These are phyloP conservation scores for Apamea anceps DNA, from an alignment of 2,888 invertebrate species.

Conservation along the genomic window DNA sequence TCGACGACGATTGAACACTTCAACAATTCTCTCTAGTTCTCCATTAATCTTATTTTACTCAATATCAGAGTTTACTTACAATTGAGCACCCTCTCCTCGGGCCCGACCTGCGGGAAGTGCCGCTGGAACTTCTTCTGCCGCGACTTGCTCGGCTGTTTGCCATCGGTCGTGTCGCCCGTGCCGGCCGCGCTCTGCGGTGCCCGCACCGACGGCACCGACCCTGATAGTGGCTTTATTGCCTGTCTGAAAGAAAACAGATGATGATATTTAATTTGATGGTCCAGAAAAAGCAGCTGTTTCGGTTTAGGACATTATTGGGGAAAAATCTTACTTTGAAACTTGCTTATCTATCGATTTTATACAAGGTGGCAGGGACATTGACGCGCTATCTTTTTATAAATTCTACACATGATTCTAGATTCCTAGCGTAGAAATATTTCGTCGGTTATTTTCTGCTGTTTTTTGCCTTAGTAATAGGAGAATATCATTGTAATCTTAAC, in stretches of 20 bases:
- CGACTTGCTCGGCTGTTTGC: constrained; percentile 92
- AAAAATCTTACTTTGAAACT: neutral
- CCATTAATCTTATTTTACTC: neutral
- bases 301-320: neutral
- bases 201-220: constrained; percentile 88
- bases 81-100: constrained; percentile 96
- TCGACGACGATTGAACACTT: neutral
- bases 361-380: neutral
- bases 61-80: constrained; percentile 90
- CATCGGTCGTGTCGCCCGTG: constrained; percentile 79
- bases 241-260: constrained; percentile 80
- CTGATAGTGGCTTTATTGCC: constrained; percentile 90
- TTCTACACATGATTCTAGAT: neutral
- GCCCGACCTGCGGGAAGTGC: constrained; percentile 95
- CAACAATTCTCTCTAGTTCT: neutral
- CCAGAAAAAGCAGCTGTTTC: neutral
- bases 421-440: neutral
- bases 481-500: neutral
- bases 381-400: too few relatives aligned
- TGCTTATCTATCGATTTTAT: neutral
- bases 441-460: neutral
- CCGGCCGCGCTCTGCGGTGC: constrained; percentile 73
- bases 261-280: constrained; percentile 22
- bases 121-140: constrained; percentile 97
- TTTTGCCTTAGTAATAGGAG: neutral